Evolutionary conservation across 2,797 vertebrate species (phyloP), one percentile per base, ranked within the genome.

Genomic region (Vespertilio murinus): DNA sequence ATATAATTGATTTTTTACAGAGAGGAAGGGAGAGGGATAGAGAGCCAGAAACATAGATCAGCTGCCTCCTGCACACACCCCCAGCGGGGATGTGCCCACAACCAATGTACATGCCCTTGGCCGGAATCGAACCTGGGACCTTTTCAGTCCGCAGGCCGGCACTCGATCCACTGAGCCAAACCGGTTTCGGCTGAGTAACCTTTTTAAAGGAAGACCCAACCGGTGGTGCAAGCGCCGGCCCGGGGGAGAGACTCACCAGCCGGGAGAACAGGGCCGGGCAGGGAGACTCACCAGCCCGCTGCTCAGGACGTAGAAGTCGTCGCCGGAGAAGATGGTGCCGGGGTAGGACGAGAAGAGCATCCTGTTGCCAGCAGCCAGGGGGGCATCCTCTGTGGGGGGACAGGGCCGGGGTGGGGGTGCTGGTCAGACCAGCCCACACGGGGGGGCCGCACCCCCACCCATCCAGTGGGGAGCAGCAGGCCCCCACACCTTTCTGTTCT

Each of bases 261-360:
- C 99, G 45, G 45, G 13, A 33, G 6, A 22, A 8, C 5, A 25
- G 45, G 2, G 65, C 30, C 56, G 25, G 0, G 20, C 6, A 23
- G 22, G 5, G 42, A 4, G 22, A 97, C 98, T 99, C 96, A 99
- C 99, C 99, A 99, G 97, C 54, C 99, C 98, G 0, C 99, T 99
- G 96, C 99, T 99, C 67, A 99, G 97, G 94, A 99, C 98, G 95
- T 99, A 99, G 97, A 99, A 99, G 97, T 99, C 99, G 70, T 99
- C 99, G 6, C 98, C 98, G 0, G 99, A 99, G 97, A 99, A 99
- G 93, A 99, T 99, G 30, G 98, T 97, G 71, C 99, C 99, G 0
- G 99, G 99, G 83, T 99, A 99, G 35, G 99, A 99, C 0, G 99
- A 99, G 97, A 99, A 99, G 0, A 98, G 98, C 96, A 99, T 98